Base-by-base conservation (phyloP, 23 tunicate species). In the Ascidia mentula region DNA sequence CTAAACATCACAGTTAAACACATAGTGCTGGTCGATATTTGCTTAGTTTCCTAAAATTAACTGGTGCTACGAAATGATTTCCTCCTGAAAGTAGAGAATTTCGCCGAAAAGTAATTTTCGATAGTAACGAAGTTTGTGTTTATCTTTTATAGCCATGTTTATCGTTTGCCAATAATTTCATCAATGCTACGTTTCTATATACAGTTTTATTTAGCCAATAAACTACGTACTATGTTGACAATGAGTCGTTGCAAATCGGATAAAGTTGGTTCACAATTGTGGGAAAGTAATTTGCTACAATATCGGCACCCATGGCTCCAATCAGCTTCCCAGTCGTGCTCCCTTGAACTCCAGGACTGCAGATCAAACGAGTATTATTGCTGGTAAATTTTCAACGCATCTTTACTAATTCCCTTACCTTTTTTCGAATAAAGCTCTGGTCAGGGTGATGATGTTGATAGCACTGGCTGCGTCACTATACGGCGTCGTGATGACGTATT, bases 391-490 rank as follows among this genome's bases (percentile, higher is more conserved):
- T 42, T 42, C 53, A 9, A 42, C n/a, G n/a, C n/a, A n/a, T n/a
- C n/a, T n/a, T n/a, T n/a, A n/a, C n/a, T n/a, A n/a, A n/a, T 42
- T 15, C 15, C 15, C 90, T 32, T 73, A 86, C 90, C 40, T 86
- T 72, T 72, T 80, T 73, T 86, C 90, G 69, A 70, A 86, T 18
- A 86, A 26, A 7, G 45, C 90, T 36, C 40, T 53, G 18, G 80
- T 70, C 22, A 86, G 39, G 7, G 84, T 71, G 24, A 86, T 20
- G 32, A 86, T 42, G 20, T 22, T 30, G 39, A 9, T 26, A 38
- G 74, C 85, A 26, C 69, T 79, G 6, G 80, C 79, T 17, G 90
- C 85, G 70, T 85, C 89, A 26, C 38, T 45, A 32, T 86, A 86
- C 30, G 85, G 85, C 8, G 79, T 72, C 12, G 90, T 86, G 40